These are phyloP conservation scores for Leucania comma DNA, from an alignment of 2,888 invertebrate species.

Conservation along the genomic window DNA sequence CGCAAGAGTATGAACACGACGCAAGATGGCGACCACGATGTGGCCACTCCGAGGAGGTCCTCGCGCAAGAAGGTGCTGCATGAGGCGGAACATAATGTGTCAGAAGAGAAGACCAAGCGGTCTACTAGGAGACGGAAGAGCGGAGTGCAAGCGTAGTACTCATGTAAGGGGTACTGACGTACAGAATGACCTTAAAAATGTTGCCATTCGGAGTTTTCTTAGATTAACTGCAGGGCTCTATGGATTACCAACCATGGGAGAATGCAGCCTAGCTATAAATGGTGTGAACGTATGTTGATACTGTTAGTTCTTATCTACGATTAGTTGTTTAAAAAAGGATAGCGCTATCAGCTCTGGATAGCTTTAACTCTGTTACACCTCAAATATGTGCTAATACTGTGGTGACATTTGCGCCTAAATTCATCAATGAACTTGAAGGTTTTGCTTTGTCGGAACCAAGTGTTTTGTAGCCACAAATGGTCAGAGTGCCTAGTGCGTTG, in stretches of 20 bases:
- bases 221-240: background rate
- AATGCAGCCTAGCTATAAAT: background rate
- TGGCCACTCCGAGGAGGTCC: slow-evolving; percentile 56
- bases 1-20: slow-evolving; percentile 73
- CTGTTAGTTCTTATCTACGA: background rate
- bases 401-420: background rate
- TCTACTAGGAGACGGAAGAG: slow-evolving; percentile 66
- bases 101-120: slow-evolving; percentile 63
- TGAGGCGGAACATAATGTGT: slow-evolving; percentile 64
- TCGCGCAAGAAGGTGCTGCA: slow-evolving; percentile 69
- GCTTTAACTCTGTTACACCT: background rate
- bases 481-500: too few species aligned
- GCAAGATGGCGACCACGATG: slow-evolving; percentile 36
- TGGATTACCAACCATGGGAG: background rate
- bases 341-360: slow-evolving; percentile 13
- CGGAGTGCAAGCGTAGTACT: slow-evolving; percentile 36
- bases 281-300: background rate
- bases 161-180: background rate
- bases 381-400: background rate
- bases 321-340: background rate
- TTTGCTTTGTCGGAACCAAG: background rate
- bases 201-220: slow-evolving; percentile 10
- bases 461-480: background rate
- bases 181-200: background rate
- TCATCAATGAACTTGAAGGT: background rate